Evolutionary conservation across 2,888 invertebrate species (phyloP).

Genomic region (Oscheius sp.): DNA sequence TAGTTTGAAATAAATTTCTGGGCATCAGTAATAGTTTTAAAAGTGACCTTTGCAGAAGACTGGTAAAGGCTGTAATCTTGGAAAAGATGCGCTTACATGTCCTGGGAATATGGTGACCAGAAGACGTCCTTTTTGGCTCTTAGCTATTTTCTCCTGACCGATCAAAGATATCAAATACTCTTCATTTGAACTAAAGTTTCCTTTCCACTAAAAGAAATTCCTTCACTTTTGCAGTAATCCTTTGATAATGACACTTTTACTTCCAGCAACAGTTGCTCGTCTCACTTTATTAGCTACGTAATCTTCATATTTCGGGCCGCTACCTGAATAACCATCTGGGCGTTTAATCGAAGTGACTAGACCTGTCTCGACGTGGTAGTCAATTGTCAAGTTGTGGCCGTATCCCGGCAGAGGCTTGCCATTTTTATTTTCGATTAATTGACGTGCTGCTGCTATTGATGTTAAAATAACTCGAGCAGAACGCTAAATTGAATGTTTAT

Average conservation of each 20-base stretch:
- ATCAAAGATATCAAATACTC: slow-evolving; percentile 3
- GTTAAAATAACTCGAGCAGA: background rate
- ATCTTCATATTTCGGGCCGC: background rate
- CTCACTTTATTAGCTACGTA: background rate
- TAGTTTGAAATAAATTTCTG: background rate
- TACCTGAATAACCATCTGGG: background rate
- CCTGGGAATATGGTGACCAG: background rate
- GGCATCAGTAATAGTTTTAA: background rate
- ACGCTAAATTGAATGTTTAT: background rate
- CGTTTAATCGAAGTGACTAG: background rate
- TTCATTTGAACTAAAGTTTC: slow-evolving; percentile 14
- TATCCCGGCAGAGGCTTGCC: too few relatives aligned
- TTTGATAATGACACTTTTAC: background rate
- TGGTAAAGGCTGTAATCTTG: too few relatives aligned
- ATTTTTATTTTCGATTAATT: background rate
- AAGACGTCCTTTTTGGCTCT: background rate
- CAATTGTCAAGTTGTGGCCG: background rate
- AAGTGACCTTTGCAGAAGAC: slow-evolving; percentile 5
- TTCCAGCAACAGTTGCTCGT: background rate
- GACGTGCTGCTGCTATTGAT: background rate
- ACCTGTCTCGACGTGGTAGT: background rate
- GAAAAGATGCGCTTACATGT: background rate
- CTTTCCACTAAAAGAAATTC: background rate
- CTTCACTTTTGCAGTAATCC: background rate
- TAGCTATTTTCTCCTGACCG: background rate